Evolutionary conservation across 1,140 invertebrate genomes (phyloP).

Genomic region (Micrasema minimum): DNA sequence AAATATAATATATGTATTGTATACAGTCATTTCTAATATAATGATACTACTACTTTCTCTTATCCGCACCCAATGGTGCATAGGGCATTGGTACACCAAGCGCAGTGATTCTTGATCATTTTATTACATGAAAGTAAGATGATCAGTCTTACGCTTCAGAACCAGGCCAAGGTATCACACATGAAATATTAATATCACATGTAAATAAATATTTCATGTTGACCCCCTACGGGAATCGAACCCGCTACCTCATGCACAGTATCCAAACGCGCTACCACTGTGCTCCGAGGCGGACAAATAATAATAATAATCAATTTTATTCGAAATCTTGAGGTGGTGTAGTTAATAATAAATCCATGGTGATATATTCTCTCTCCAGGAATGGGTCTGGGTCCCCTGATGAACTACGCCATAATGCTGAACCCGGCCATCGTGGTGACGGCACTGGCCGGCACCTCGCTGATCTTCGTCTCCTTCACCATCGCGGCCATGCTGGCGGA

Average conservation of each 20-base stretch:
- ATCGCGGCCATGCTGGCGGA: slow-evolving; percentile 85
- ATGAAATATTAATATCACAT: too few relatives aligned
- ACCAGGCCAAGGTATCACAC: too few relatives aligned
- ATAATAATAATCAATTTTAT: neutral
- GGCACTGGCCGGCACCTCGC: slow-evolving; percentile 84
- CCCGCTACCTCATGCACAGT: too few relatives aligned
- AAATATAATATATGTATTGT: neutral
- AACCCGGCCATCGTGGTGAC: slow-evolving; percentile 90
- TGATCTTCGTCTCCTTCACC: slow-evolving; percentile 93
- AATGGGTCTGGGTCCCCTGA: slow-evolving; percentile 82
- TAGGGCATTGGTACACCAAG: too few relatives aligned
- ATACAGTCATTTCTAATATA: neutral
- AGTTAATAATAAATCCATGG: neutral
- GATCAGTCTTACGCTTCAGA: too few relatives aligned
- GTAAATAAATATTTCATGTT: too few relatives aligned
- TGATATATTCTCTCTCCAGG: slow-evolving; percentile 70
- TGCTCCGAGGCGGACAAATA: too few relatives aligned
- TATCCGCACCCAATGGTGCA: too few relatives aligned
- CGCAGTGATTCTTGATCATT: too few relatives aligned
- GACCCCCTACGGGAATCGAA: too few relatives aligned
- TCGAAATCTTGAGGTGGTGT: neutral
- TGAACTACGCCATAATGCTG: slow-evolving; percentile 80
- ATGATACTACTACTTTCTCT: neutral
- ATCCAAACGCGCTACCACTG: too few relatives aligned
- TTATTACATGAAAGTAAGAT: too few relatives aligned